Conservation (phyloP, 2,888 invertebrate genomes). For the Rotaria magnacalcarata region DNA sequence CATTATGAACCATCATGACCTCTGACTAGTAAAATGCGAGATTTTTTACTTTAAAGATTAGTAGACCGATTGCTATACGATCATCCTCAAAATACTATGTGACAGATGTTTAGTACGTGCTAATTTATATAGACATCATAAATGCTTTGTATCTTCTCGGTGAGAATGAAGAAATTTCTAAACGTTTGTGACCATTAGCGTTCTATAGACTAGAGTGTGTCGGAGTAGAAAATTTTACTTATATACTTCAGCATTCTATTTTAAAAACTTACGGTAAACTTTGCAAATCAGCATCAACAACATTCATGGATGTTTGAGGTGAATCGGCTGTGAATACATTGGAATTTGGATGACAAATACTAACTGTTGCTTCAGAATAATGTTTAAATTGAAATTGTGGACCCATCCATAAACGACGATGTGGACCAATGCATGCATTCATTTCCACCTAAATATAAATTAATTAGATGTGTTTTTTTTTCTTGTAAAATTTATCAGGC, state of each 20-base stretch:
- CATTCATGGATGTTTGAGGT: slow-evolving; percentile 19
- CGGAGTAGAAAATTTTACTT: too few relatives aligned
- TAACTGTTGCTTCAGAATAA: slow-evolving; percentile 21
- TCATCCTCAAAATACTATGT: too few relatives aligned
- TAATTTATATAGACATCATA: too few relatives aligned
- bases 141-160: too few relatives aligned
- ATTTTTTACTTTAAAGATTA: too few relatives aligned
- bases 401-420: slow-evolving; percentile 45
- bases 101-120: too few relatives aligned
- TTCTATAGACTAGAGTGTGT: too few relatives aligned
- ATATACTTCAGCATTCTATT: neutral
- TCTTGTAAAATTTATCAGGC: neutral
- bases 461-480: neutral
- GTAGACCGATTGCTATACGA: too few relatives aligned
- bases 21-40: too few relatives aligned
- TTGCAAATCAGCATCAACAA: slow-evolving; percentile 28
- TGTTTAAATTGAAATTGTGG: slow-evolving; percentile 46
- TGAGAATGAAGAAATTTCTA: too few relatives aligned
- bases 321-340: slow-evolving; percentile 19
- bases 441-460: slow-evolving; percentile 28
- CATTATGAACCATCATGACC: too few relatives aligned
- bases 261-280: neutral
- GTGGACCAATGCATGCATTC: slow-evolving; percentile 42
- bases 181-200: too few relatives aligned
- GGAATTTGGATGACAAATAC: slow-evolving; percentile 25